Percentiles rank a stretch among this genome's conserved stretches.
Conservation (phyloP, 2,888 invertebrate species). For the Alviniconcha strummeri region DNA sequence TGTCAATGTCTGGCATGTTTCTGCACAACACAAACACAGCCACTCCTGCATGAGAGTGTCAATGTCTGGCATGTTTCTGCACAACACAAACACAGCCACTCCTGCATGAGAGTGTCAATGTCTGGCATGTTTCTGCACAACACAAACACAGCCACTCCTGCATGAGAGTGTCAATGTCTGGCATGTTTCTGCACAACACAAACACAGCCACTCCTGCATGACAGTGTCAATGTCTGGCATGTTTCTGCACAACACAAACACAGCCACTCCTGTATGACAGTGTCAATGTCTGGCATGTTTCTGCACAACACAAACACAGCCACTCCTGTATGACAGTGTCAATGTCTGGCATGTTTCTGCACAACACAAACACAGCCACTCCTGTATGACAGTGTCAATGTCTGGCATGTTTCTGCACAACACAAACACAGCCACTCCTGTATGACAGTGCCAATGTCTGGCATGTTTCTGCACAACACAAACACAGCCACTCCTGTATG, state of each 20-base stretch:
- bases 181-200: slow-evolving; percentile 82
- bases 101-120: slow-evolving; percentile 92
- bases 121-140: slow-evolving; percentile 88
- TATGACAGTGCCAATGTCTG: slow-evolving; percentile 94
- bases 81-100: slow-evolving; percentile 81
- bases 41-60: background rate
- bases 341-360: no score
- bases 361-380: slow-evolving; percentile 81
- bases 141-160: slow-evolving; percentile 83
- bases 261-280: slow-evolving; percentile 92
- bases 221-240: slow-evolving; percentile 96
- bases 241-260: slow-evolving; percentile 76
- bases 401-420: slow-evolving; percentile 88
- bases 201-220: slow-evolving; percentile 88
- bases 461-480: slow-evolving; percentile 82
- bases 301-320: slow-evolving; percentile 73
- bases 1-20: slow-evolving; percentile 94
- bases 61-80: no score
- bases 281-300: slow-evolving; percentile 94
- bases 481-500: background rate
- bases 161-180: slow-evolving; percentile 95
- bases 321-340: background rate
- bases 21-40: slow-evolving; percentile 73
- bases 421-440: slow-evolving; percentile 62
- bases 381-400: slow-evolving; percentile 93